A percentile compares a stretch with the other conserved stretches of the same genome.
phyloP scores from a whole-genome alignment of 1,140 invertebrate species.

The Procambarus clarkii region DNA sequence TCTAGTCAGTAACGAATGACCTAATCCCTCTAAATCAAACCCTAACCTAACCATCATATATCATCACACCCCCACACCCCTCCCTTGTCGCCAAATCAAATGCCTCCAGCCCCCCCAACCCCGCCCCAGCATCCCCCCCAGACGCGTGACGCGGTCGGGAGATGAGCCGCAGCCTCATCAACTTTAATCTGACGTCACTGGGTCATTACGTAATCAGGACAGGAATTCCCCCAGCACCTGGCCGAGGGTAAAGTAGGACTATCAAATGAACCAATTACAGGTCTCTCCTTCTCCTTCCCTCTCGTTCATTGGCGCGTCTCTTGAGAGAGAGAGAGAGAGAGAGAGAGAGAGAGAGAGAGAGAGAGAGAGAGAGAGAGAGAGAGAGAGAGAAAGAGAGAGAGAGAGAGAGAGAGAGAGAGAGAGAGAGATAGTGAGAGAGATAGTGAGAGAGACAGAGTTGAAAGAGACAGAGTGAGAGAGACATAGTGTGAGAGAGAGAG shows the following conservation, averaged over 20 bases:
- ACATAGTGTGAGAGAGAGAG: too few species aligned
- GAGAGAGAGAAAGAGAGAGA: too few species aligned
- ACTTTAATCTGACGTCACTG: conserved; percentile 67
- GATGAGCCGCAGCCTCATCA: conserved; percentile 65
- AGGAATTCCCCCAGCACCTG: conserved; percentile 41
- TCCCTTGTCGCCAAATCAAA: not conserved
- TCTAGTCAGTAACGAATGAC: not conserved
- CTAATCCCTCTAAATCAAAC: not conserved
- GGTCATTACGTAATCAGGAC: conserved; percentile 67
- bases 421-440: too few species aligned
- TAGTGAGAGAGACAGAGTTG: not conserved
- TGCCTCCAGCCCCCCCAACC: not conserved
- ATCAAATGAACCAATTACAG: conserved; percentile 34
- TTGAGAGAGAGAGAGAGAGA: not conserved
- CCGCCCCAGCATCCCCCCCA: conserved; percentile 1
- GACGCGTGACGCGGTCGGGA: conserved; percentile 40
- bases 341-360: too few species aligned
- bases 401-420: not conserved
- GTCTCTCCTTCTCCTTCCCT: conserved; percentile 14
- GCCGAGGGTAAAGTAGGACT: conserved; percentile 39
- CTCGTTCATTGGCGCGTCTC: not conserved
- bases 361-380: too few species aligned
- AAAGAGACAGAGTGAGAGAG: not conserved
- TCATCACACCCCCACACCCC: not conserved
- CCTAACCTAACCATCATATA: not conserved